phyloP scores from a whole-genome alignment of 2,113 vertebrate species.

The Boulengerochromis microlepis region DNA sequence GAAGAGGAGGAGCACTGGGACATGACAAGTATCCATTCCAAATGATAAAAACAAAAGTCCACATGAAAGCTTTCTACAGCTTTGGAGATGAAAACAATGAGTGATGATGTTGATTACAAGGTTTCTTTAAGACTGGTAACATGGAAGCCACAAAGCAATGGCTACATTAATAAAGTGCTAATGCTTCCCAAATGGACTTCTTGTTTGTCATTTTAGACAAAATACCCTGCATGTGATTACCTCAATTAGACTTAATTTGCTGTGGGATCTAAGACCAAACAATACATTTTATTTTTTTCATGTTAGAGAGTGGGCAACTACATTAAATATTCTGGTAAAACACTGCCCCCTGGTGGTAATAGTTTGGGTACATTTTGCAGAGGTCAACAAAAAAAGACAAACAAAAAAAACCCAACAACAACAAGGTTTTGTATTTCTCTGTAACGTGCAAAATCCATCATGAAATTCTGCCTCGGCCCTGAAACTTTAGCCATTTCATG shows the following conservation, averaged over 20 bases:
- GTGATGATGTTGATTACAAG: not conserved
- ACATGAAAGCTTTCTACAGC: not conserved
- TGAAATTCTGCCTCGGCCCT: not conserved
- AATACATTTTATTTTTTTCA: not conserved
- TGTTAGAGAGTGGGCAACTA: not conserved
- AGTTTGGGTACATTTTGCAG: not conserved
- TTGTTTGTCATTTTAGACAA: not conserved
- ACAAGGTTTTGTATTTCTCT: not conserved
- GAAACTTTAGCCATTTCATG: not conserved
- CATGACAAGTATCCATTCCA: not conserved
- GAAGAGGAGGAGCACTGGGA: not conserved
- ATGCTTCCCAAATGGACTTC: not conserved
- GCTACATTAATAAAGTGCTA: not conserved
- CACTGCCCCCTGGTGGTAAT: not conserved
- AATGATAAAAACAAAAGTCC: not conserved
- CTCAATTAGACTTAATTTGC: not conserved
- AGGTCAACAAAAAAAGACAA: not conserved
- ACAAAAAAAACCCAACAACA: accelerated
- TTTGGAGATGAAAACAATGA: not conserved
- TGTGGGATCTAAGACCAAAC: not conserved
- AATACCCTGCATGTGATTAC: not conserved
- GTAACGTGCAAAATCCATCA: not conserved
- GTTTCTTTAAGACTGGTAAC: no score
- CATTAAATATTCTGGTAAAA: not conserved
- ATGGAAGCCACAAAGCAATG: not conserved